Evolutionary conservation across 2,888 invertebrate genomes (phyloP), one percentile per base, ranked within the genome.

Genomic region (Empis stercorea): DNA sequence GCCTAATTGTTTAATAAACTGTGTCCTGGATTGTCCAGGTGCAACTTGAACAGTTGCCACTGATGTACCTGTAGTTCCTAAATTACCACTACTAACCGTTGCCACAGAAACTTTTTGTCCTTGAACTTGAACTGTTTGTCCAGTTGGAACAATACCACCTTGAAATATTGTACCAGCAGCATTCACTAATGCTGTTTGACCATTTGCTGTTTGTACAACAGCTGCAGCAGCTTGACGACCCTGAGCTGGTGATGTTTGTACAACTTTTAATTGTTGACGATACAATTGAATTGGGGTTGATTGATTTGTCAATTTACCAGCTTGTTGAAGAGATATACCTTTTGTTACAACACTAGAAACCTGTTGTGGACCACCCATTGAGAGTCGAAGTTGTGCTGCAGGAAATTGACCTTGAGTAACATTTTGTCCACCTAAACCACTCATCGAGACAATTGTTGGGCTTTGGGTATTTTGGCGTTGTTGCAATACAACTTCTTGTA

Each of bases 1-100:
- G 4, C 61, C 48, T 11, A 56, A 51, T 52, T 70, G 70, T 54
- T 70, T 70, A 27, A 70, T 67, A 30, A 69, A 68, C 48, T 70
- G 69, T 1, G 68, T 60, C 14, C 66, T 47, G 50, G 64, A 55
- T 66, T 60, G 61, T 65, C 60, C 51, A 61, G 74, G 57, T 65
- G 65, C 59, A 67, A 75, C 66, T 68, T 76, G 63, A 61, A 74
- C 63, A 55, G 72, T 62, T 61, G 76, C 52, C 64, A 66, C 56
- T 4, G 71, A 59, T 62, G 70, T 55, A 1, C 64, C 63, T 2
- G 56, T 56, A 3, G 59, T 61, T 9, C 48, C 54, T 0, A 60
- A 57, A 55, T 60, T 61, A 11, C 60, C 57, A 6, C 55, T 56
- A 13, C 59, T 59, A n/a, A 66, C 63, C 2, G 64, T 62, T 0